Evolutionary conservation across 2,888 invertebrate species (phyloP).

Genomic region (Cephus nigrinus): DNA sequence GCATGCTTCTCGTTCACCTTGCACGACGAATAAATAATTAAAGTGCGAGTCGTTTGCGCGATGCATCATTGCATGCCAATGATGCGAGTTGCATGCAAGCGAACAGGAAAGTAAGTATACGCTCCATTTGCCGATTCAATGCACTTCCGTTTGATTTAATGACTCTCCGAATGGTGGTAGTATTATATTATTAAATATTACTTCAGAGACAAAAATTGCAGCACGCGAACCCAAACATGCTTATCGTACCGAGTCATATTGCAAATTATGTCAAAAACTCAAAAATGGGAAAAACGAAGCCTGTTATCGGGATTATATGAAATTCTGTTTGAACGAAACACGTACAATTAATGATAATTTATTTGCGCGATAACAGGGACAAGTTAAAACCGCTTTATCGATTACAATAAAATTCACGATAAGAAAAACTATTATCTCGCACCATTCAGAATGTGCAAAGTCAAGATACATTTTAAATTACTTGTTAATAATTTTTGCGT

Average conservation of each 20-base stretch:
- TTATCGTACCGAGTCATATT: neutral
- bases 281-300: neutral
- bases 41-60: conserved; percentile 11
- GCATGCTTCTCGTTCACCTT: conserved; percentile 20
- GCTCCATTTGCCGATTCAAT: conserved; percentile 27
- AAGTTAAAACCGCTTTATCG: neutral
- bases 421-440: neutral
- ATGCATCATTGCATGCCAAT: conserved; percentile 38
- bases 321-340: neutral
- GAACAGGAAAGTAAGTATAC: conserved; percentile 6
- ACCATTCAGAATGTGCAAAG: neutral
- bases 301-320: neutral
- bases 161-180: neutral
- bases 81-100: conserved; percentile 13
- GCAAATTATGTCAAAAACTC: neutral
- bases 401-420: neutral
- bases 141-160: conserved; percentile 27
- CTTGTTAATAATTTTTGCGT: neutral
- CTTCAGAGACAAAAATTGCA: neutral
- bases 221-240: neutral
- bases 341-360: neutral
- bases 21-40: conserved; percentile 30
- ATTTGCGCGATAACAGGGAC: neutral
- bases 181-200: neutral
- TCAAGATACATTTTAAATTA: neutral